phyloP scores from a whole-genome alignment of 2,888 invertebrate genomes.

The Helleia helle region DNA sequence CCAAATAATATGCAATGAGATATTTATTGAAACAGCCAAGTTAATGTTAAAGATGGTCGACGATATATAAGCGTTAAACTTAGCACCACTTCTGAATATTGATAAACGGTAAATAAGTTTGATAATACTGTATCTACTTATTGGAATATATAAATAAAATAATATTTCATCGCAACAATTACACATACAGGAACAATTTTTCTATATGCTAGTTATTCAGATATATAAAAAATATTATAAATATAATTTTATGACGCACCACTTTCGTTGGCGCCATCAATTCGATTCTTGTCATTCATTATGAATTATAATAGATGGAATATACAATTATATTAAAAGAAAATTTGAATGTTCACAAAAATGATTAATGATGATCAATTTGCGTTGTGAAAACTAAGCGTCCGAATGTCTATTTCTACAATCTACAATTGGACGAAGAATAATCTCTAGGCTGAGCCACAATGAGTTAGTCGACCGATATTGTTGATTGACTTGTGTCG shows the following conservation, averaged over 20 bases:
- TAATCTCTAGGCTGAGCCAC: conserved; percentile 44
- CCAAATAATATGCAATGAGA: neutral
- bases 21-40: neutral
- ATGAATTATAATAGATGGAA: neutral
- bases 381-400: conserved; percentile 55
- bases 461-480: conserved; percentile 39
- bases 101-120: neutral
- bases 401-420: conserved; percentile 41
- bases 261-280: conserved; percentile 6
- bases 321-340: neutral
- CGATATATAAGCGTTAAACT: neutral
- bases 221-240: conserved; percentile 5
- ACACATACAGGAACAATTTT: conserved; percentile 7
- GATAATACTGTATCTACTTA: conserved; percentile 5
- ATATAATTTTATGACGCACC: neutral
- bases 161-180: conserved; percentile 5
- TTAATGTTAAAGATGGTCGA: neutral
- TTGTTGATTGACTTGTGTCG: conserved; percentile 12
- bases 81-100: conserved; percentile 3
- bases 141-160: conserved; percentile 5
- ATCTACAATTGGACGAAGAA: conserved; percentile 65
- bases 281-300: neutral
- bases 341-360: neutral
- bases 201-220: conserved; percentile 2
- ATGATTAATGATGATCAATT: conserved; percentile 3